These are phyloP conservation scores for Bombycilla garrulus DNA, from an alignment of 2,113 vertebrate species.

Conservation along the genomic window DNA sequence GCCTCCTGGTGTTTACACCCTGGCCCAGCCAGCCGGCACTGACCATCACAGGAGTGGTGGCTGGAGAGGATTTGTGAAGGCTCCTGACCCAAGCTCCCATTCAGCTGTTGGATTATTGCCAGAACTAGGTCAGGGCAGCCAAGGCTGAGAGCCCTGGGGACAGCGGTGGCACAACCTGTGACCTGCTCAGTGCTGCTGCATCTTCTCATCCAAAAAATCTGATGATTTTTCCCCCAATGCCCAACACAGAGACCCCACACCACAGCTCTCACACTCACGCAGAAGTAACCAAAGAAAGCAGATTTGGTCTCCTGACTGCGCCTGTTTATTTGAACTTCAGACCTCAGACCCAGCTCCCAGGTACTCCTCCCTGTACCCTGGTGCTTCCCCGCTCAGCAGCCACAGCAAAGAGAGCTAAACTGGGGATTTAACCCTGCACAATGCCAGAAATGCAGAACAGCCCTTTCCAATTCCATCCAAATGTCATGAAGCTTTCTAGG, in stretches of 20 bases:
- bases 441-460: background rate
- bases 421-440: background rate
- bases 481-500: background rate
- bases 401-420: background rate
- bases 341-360: background rate
- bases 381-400: background rate
- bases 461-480: background rate
- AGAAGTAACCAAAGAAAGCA: background rate
- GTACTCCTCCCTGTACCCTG: background rate
- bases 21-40: background rate
- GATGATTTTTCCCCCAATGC: background rate
- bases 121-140: background rate
- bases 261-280: background rate
- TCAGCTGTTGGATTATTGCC: background rate
- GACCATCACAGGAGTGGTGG: background rate
- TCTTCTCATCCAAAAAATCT: background rate
- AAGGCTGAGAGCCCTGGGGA: background rate
- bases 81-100: background rate
- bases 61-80: background rate
- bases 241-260: background rate
- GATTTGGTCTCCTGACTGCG: background rate
- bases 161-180: fast-evolving
- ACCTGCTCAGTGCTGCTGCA: background rate
- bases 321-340: background rate
- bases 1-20: background rate